A percentile compares a stretch with the other conserved stretches of the same genome.
phyloP scores from a whole-genome alignment of 2,797 vertebrate genomes.

The Acrossocheilus fasciatus region DNA sequence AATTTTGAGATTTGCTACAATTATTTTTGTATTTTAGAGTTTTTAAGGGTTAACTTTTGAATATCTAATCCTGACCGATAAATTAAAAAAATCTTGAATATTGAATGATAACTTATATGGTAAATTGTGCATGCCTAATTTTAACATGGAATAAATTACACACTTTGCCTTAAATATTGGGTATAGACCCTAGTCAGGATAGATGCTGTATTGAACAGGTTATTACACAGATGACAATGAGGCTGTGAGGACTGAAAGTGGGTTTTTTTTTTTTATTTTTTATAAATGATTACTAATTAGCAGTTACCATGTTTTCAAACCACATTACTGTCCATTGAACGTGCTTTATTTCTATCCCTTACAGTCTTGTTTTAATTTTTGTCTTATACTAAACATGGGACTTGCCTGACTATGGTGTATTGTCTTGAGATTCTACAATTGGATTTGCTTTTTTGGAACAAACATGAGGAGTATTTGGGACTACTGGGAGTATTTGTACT shows the following conservation, averaged over 20 bases:
- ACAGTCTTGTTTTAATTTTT: no score
- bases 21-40: neutral
- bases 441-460: neutral
- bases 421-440: constrained; percentile 5
- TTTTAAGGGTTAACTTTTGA: neutral
- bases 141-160: neutral
- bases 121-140: neutral
- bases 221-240: neutral
- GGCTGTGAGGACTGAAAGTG: no score
- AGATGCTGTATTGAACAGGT: no score
- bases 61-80: neutral
- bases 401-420: no score
- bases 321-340: no score
- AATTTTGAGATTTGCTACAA: neutral
- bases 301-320: no score
- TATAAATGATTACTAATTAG: no score
- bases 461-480: no score
- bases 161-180: neutral
- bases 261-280: no score
- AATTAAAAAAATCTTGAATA: neutral
- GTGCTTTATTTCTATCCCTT: no score
- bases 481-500: neutral
- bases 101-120: neutral
- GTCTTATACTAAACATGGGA: no score
- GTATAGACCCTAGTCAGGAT: no score